A percentile compares a stretch with the other conserved stretches of the same genome.
phyloP scores from a whole-genome alignment of 2,113 vertebrate species.

The Tragulus kanchil region DNA sequence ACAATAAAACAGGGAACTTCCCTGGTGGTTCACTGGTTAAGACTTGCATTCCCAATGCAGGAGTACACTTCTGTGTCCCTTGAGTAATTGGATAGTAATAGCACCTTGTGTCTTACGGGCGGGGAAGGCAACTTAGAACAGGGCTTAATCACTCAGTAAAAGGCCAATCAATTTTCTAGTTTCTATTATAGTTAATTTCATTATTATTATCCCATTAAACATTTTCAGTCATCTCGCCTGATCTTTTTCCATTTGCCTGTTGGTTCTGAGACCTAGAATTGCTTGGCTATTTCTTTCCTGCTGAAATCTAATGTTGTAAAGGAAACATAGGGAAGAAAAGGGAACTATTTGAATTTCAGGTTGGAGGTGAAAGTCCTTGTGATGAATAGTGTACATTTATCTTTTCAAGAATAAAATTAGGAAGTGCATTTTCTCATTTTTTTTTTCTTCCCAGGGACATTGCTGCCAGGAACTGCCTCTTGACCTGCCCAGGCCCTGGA shows the following conservation, averaged over 20 bases:
- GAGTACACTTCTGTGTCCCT: neutral
- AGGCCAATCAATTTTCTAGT: slow-evolving; percentile 47
- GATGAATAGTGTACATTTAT: neutral
- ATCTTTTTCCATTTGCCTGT: slow-evolving; percentile 22
- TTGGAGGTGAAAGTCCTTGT: neutral
- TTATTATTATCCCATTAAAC: slow-evolving; percentile 31
- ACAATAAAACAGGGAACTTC: neutral
- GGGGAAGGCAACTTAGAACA: slow-evolving; percentile 40
- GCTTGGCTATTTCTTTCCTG: neutral
- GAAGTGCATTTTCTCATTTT: slow-evolving; percentile 37
- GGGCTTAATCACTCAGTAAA: neutral
- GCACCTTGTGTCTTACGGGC: neutral
- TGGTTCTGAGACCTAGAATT: neutral
- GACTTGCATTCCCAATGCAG: neutral
- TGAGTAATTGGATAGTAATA: neutral
- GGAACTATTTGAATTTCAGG: neutral
- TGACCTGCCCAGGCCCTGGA: slow-evolving; percentile 95
- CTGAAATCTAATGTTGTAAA: neutral
- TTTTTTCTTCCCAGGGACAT: slow-evolving; percentile 92
- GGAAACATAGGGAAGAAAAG: neutral
- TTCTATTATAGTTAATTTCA: neutral
- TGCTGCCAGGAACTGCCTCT: slow-evolving; percentile 97
- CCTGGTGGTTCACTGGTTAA: neutral
- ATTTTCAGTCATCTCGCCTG: slow-evolving; percentile 15
- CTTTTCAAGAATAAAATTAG: neutral